Evolutionary conservation across 2,797 vertebrate genomes (phyloP), one percentile per base, ranked within the genome.

Genomic region (Loris lydekkerianus): DNA sequence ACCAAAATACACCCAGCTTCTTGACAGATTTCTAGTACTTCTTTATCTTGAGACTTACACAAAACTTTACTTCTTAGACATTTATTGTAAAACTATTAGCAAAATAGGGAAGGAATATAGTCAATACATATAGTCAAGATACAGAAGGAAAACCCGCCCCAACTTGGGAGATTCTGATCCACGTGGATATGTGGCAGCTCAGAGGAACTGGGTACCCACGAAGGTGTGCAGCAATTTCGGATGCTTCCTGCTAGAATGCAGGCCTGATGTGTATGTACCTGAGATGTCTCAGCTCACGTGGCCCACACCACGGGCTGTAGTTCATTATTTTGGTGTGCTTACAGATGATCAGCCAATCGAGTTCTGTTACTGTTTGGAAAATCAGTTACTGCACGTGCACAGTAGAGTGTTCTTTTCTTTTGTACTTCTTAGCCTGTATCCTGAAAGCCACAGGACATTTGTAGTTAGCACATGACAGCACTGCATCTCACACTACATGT

Each of bases 361-460:
- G 93, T 96, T 96, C 97, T 97, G 96, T 88, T 97, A 94, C 96
- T 95, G 94, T 97, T 97, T 97, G 94, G 27, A 97, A 98, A 97
- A 96, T 97, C 89, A 94, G 86, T 96, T 96, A 96, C 97, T 96
- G 82, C 80, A 86, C 29, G 61, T 40, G 49, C 60, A 96, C 40
- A 40, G 40, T 40, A 3, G 67, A 67, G 13, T 97, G 96, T 96
- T 97, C 40, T 40, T 40, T 40, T 40, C 40, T 40, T 40, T 40
- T 40, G 40, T 40, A 40, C 40, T 40, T 40, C 40, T 40, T 40
- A 40, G 40, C 40, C 40, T 40, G 5, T 40, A 40, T 97, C 96
- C 97, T 96, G 95, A 96, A 91, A 65, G 63, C 96, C 96, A 78
- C 97, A 96, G 96, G 88, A 83, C 67, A 60, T 90, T 93, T 89